A percentile compares a stretch with the other conserved stretches of the same genome.
Evolutionary conservation across 2,797 vertebrate genomes (phyloP).

Genomic region (Sebastes hubbsi): DNA sequence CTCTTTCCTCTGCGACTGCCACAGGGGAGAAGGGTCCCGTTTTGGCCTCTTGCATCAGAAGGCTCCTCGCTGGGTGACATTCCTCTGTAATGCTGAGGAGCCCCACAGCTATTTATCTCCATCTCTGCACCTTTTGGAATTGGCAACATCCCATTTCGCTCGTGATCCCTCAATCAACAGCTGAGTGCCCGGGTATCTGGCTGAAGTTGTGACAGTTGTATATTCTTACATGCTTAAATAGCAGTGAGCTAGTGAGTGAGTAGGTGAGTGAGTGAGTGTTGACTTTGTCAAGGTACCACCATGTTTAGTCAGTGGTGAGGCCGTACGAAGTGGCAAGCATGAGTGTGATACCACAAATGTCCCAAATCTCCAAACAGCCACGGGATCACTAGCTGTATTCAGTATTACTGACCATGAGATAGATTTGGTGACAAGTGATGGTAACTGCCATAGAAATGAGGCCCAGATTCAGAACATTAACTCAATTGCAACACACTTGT

Average conservation of each 20-base stretch:
- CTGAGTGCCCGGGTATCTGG: conserved; percentile 32
- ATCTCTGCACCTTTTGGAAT: conserved; percentile 61
- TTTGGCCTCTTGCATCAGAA: neutral
- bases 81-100: conserved; percentile 38
- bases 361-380: neutral
- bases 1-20: neutral
- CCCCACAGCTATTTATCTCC: conserved; percentile 54
- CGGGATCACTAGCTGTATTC: neutral
- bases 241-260: conserved; percentile 30
- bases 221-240: conserved; percentile 64
- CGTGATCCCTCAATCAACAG: conserved; percentile 63
- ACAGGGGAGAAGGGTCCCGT: neutral
- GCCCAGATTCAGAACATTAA: neutral
- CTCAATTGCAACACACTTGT: neutral
- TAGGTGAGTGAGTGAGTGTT: conserved; percentile 56
- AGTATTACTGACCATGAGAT: neutral
- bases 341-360: conserved; percentile 18
- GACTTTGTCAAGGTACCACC: conserved; percentile 49
- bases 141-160: conserved; percentile 51
- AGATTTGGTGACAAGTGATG: neutral
- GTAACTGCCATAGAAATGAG: neutral
- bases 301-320: conserved; percentile 30
- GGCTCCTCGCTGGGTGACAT: conserved; percentile 10
- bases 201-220: conserved; percentile 46
- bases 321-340: conserved; percentile 11